phyloP scores from a whole-genome alignment of 2,888 invertebrate genomes.

The Thecophora atra region DNA sequence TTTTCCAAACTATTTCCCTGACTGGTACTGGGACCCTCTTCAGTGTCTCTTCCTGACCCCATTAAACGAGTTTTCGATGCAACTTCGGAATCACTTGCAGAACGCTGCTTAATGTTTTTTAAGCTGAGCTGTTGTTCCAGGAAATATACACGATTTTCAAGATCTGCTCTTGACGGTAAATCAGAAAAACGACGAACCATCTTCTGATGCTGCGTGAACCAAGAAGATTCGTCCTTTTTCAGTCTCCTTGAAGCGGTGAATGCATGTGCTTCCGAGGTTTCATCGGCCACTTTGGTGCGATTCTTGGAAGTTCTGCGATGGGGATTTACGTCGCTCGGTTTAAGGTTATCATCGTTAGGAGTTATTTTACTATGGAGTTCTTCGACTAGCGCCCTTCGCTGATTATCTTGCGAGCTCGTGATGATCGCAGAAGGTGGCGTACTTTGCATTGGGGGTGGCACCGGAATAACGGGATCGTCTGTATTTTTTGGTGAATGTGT shows the following conservation, averaged over 20 bases:
- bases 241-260: conserved; percentile 60
- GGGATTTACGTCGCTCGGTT: conserved; percentile 57
- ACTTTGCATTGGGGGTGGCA: conserved; percentile 49
- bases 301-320: conserved; percentile 45
- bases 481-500: not conserved
- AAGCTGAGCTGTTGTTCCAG: conserved; percentile 59
- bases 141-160: conserved; percentile 61
- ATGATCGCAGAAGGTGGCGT: conserved; percentile 21
- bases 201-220: conserved; percentile 47
- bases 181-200: conserved; percentile 64
- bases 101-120: conserved; percentile 62
- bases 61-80: conserved; percentile 51
- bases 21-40: conserved; percentile 48
- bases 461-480: conserved; percentile 44
- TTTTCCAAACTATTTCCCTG: conserved; percentile 49
- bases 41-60: conserved; percentile 30
- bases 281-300: conserved; percentile 53
- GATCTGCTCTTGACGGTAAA: conserved; percentile 62
- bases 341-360: conserved; percentile 52
- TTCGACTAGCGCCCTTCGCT: conserved; percentile 55
- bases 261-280: conserved; percentile 64
- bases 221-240: conserved; percentile 58
- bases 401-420: conserved; percentile 34
- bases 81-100: conserved; percentile 65
- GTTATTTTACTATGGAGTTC: conserved; percentile 57